Evolutionary conservation across 2,797 vertebrate genomes (phyloP), one percentile per base, ranked within the genome.

Genomic region (Dipus sagitta): DNA sequence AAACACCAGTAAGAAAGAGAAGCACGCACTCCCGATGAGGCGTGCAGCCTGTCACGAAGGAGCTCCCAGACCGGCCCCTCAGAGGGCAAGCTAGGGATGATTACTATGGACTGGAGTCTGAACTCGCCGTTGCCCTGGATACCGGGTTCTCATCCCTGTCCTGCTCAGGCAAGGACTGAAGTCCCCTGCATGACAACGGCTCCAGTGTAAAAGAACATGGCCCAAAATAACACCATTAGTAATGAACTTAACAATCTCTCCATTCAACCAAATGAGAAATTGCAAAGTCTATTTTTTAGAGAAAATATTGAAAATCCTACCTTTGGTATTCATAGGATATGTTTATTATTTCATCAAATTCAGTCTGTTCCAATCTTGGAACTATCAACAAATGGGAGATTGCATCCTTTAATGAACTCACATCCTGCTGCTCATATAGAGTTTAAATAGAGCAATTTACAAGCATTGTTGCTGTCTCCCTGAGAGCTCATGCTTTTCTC

Each of bases 51-150:
- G 42, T 86, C 79, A 42, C 60, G 70, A 81, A 82, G 88, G 68
- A 82, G 54, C 94, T 94, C 26, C 0, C 64, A 96, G 76, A 81
- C 79, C 70, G 88, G 13, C 71, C 67, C 77, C 62, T 68, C 72
- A 88, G 86, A 96, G 92, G 80, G 78, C 92, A 87, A 91, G 90
- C 95, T 81, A 88, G 93, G 86, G 71, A 84, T 88, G 92, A 79
- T 93, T 95, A 93, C 90, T 96, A 92, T 92, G 88, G 85, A 84
- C 95, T 76, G 75, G 93, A 94, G 80, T 54, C 95, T 96, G 82
- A 92, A 86, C 85, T 94, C 85, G 91, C 79, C 64, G 95, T 96
- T 96, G 92, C 95, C 94, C 90, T 93, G 95, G 94, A 94, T 96
- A 97, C 96, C 0, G 0, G 77, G 77, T 93, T 92, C 86, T 87